Conservation (phyloP, 2,888 invertebrate genomes). For the Callinectes sapidus region DNA sequence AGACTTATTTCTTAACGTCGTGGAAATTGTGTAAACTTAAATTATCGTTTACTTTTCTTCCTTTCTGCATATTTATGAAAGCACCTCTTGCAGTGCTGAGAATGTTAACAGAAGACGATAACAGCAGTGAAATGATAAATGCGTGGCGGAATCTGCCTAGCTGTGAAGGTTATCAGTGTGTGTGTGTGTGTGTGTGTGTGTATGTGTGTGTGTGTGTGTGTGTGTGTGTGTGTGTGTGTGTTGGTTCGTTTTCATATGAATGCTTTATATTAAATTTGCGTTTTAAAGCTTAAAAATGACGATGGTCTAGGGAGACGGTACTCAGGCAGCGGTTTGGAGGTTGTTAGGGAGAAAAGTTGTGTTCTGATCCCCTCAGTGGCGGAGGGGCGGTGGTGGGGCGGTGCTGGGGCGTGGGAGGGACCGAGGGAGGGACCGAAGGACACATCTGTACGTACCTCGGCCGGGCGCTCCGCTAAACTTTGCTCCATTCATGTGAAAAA, state of each 20-base stretch:
- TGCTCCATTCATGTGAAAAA: neutral
- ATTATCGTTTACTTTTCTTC: no score
- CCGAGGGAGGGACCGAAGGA: neutral
- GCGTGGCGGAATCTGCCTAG: neutral
- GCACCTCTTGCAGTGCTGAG: no score
- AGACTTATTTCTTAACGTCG: no score
- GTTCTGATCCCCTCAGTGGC: neutral
- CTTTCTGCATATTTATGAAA: no score
- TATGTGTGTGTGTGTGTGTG: slow-evolving; percentile 13
- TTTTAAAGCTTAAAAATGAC: neutral
- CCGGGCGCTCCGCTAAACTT: neutral
- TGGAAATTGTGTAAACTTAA: no score
- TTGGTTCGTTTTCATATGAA: neutral
- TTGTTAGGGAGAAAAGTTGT: neutral
- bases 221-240: slow-evolving; percentile 22
- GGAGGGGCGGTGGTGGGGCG: neutral
- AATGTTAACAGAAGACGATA: no score
- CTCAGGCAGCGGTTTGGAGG: neutral
- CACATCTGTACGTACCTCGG: neutral
- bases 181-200: slow-evolving; percentile 22
- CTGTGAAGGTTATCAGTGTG: neutral
- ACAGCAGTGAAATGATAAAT: neutral
- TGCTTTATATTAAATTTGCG: neutral
- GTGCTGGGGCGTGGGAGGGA: no score
- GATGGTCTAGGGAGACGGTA: neutral